These are phyloP conservation scores for Dusona sp. DNA, from an alignment of 2,888 invertebrate genomes.

Conservation along the genomic window DNA sequence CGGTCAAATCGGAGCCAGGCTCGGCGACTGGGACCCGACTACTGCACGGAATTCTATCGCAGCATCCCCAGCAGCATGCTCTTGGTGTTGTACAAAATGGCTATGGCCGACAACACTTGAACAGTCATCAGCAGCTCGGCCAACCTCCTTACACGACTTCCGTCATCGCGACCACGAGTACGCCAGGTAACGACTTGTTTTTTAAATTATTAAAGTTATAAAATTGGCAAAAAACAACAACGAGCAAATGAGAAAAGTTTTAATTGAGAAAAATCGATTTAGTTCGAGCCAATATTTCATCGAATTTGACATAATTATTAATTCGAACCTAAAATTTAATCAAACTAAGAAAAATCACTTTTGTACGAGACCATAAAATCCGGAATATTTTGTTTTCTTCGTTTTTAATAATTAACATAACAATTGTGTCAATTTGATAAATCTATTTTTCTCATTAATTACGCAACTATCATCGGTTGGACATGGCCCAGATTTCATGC, in stretches of 20 bases:
- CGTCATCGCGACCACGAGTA: constrained; percentile 85
- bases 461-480: not conserved
- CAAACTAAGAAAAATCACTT: not conserved
- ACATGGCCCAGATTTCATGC: constrained; percentile 4
- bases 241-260: no score
- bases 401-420: not conserved
- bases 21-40: constrained; percentile 83
- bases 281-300: not conserved
- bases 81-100: constrained; percentile 83
- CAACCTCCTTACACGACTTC: constrained; percentile 87
- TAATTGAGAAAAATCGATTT: constrained; percentile 2
- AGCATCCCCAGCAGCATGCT: constrained; percentile 86
- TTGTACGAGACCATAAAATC: not conserved
- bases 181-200: constrained; percentile 85
- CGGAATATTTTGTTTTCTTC: not conserved
- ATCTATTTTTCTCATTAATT: constrained; percentile 14
- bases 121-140: constrained; percentile 86
- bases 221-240: not conserved
- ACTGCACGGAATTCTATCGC: constrained; percentile 88
- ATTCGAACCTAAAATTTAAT: not conserved
- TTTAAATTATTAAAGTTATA: not conserved
- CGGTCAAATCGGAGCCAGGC: constrained; percentile 82
- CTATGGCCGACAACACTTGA: constrained; percentile 82
- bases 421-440: constrained; percentile 10
- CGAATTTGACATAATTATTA: not conserved